Conservation (phyloP, 2,888 invertebrate species). For the Euspilapteryx auroguttella region DNA sequence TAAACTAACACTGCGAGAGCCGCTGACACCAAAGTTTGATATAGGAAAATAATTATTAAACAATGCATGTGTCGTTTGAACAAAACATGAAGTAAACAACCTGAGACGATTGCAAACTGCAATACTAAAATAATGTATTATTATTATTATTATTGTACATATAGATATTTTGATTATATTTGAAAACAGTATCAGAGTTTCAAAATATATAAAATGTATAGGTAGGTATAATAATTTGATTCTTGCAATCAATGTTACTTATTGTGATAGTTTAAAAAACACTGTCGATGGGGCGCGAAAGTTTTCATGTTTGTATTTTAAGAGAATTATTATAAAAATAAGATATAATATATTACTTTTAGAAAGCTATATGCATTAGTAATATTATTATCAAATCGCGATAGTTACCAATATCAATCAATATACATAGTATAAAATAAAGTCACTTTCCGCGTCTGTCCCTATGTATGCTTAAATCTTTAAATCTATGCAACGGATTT, state of each 20-base stretch:
- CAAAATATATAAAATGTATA: slow-evolving; percentile 30
- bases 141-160: slow-evolving; percentile 18
- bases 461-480: too few species aligned
- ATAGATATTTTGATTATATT: slow-evolving; percentile 17
- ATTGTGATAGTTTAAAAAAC: slow-evolving; percentile 35
- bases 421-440: too few species aligned
- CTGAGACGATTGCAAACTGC: slow-evolving; percentile 23
- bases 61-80: slow-evolving; percentile 3
- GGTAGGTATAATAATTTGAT: slow-evolving; percentile 22
- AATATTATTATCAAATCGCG: too few species aligned
- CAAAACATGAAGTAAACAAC: too few species aligned
- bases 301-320: slow-evolving; percentile 2
- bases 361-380: too few species aligned
- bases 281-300: slow-evolving; percentile 12
- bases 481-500: too few species aligned
- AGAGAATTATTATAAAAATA: slow-evolving; percentile 2
- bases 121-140: slow-evolving; percentile 55
- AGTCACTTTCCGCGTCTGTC: too few species aligned
- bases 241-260: slow-evolving; percentile 56
- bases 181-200: slow-evolving; percentile 45
- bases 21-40: too few species aligned
- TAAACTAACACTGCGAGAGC: too few species aligned
- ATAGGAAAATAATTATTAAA: too few species aligned
- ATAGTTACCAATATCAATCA: too few species aligned
- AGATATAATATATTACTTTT: too few species aligned